These are phyloP conservation scores for Epizoanthus stellaris DNA, from an alignment of 92 coral and sea anemone genomes.

Conservation along the genomic window DNA sequence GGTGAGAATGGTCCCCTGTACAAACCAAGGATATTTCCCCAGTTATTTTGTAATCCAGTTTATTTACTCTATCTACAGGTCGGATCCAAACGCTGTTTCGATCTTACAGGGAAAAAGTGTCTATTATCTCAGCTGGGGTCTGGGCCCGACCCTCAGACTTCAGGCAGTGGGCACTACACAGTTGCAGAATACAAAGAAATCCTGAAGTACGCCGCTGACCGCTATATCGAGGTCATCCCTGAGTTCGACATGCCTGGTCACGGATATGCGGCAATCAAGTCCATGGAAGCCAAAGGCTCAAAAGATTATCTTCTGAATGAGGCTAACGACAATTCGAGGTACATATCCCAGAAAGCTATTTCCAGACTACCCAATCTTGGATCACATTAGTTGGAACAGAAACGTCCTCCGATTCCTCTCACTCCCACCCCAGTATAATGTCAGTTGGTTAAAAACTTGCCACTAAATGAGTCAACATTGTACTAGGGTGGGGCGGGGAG, in stretches of 20 bases:
- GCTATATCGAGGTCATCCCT: constrained; percentile 89
- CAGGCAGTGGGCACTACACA: constrained; percentile 81
- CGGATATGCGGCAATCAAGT: constrained; percentile 44
- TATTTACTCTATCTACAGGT: constrained; percentile 45
- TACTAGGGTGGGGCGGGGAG: too few relatives aligned
- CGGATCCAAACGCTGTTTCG: constrained; percentile 91
- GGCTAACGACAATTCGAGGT: constrained; percentile 31
- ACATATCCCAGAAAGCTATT: background rate
- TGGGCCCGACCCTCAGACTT: constrained; percentile 69
- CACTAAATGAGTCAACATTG: too few relatives aligned
- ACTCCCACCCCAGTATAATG: too few relatives aligned
- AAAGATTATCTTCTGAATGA: constrained; percentile 19
- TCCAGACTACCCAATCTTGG: too few relatives aligned
- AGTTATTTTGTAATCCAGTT: background rate
- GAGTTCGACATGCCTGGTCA: constrained; percentile 99
- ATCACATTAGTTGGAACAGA: too few relatives aligned
- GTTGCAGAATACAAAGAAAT: constrained; percentile 78
- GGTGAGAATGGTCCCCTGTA: background rate
- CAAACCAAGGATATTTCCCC: background rate
- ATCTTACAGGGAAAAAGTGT: constrained; percentile 66
- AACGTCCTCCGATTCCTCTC: too few relatives aligned
- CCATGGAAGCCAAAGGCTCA: constrained; percentile 41
- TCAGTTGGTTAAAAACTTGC: too few relatives aligned
- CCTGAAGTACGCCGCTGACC: constrained; percentile 71
- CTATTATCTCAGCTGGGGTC: constrained; percentile 92